phyloP scores from a whole-genome alignment of 2,888 invertebrate species.

The Spodoptera picta region DNA sequence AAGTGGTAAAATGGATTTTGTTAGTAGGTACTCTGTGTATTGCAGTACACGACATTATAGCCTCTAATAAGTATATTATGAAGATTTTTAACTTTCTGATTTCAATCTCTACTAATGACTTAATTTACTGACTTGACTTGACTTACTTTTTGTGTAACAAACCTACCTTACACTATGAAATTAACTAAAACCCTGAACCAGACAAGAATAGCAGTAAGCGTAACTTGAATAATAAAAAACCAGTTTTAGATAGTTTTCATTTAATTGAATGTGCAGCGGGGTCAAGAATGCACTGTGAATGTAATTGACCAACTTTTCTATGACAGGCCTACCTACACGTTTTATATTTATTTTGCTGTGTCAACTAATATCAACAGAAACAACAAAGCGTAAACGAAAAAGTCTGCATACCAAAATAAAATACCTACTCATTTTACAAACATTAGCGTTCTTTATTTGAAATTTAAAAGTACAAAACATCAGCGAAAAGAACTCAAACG shows the following conservation, averaged over 20 bases:
- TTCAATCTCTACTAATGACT: neutral
- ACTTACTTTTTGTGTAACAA: too few relatives aligned
- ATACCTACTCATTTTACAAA: too few relatives aligned
- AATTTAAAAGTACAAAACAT: constrained; percentile 20
- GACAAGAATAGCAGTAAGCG: constrained; percentile 4
- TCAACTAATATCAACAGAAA: neutral
- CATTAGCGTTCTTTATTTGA: constrained; percentile 2
- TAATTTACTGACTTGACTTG: too few relatives aligned
- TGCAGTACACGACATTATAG: neutral
- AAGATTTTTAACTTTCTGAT: neutral
- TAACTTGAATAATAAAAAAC: constrained; percentile 27
- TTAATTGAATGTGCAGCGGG: constrained; percentile 29
- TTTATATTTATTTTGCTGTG: neutral
- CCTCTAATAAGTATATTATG: constrained; percentile 9
- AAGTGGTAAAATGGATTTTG: constrained; percentile 28
- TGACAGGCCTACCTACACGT: constrained; percentile 6
- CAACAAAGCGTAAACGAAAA: neutral
- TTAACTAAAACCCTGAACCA: constrained; percentile 11
- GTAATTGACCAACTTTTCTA: constrained; percentile 31
- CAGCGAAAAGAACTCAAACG: constrained; percentile 20
- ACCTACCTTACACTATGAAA: neutral
- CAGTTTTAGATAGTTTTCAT: constrained; percentile 28
- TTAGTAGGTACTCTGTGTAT: constrained; percentile 9
- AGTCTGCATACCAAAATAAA: too few relatives aligned
- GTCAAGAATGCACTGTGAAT: constrained; percentile 36